Evolutionary conservation across 1,140 invertebrate genomes (phyloP).

Genomic region (Triops longicaudatus): DNA sequence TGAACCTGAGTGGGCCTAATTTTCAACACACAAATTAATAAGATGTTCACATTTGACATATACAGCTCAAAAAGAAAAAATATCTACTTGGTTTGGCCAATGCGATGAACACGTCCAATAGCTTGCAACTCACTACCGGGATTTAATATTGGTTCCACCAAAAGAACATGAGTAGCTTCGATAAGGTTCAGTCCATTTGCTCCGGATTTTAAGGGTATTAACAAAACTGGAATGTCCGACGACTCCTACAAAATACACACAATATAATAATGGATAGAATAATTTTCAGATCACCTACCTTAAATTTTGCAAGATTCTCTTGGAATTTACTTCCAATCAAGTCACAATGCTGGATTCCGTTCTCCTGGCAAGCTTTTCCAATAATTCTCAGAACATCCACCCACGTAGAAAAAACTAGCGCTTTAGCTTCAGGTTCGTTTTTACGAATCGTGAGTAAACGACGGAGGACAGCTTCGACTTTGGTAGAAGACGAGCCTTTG

Average conservation of each 20-base stretch:
- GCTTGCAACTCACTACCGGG: slow-evolving; percentile 65
- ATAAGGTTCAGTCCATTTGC: slow-evolving; percentile 69
- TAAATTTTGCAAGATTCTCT: slow-evolving; percentile 46
- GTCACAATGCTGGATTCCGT: slow-evolving; percentile 46
- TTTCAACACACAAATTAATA: slow-evolving; percentile 28
- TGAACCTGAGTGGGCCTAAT: slow-evolving; percentile 51
- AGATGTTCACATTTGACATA: not conserved
- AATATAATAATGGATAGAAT: not conserved
- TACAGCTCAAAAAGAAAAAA: not conserved
- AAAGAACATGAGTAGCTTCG: slow-evolving; percentile 67
- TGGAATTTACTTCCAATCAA: slow-evolving; percentile 43
- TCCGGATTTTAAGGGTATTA: slow-evolving; percentile 58
- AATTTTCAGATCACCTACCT: slow-evolving; percentile 39
- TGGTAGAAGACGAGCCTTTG: slow-evolving; percentile 57
- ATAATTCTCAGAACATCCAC: slow-evolving; percentile 52
- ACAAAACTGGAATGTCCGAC: slow-evolving; percentile 49
- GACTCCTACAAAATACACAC: slow-evolving; percentile 36
- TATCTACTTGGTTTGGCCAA: slow-evolving; percentile 59
- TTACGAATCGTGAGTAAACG: slow-evolving; percentile 49
- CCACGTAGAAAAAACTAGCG: slow-evolving; percentile 68
- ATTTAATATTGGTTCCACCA: slow-evolving; percentile 67
- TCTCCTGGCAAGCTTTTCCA: slow-evolving; percentile 49
- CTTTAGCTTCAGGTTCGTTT: slow-evolving; percentile 52
- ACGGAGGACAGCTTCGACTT: slow-evolving; percentile 58
- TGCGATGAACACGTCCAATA: slow-evolving; percentile 65